These are phyloP conservation scores for Zapus hudsonius DNA, from an alignment of 2,113 vertebrate species.

Conservation along the genomic window DNA sequence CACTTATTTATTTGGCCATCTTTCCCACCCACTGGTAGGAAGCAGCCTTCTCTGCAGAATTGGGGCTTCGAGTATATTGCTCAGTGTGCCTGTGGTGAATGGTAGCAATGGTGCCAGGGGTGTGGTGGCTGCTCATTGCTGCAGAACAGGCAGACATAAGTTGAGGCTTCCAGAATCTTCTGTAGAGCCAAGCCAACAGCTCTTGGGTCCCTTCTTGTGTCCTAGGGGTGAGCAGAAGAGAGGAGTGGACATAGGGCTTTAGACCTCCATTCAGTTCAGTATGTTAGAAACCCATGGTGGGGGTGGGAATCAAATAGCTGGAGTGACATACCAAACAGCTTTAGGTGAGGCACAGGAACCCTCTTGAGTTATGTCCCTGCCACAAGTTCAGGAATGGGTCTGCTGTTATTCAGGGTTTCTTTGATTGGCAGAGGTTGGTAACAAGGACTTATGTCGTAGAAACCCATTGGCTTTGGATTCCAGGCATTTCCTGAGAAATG, in stretches of 20 bases:
- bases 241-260: not conserved
- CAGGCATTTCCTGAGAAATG: not conserved
- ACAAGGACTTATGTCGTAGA: not conserved
- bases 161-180: not conserved
- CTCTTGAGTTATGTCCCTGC: not conserved
- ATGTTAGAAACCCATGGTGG: not conserved
- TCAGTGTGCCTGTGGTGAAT: not conserved
- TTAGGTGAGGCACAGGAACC: not conserved
- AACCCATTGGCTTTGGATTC: not conserved
- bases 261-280: not conserved
- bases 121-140: not conserved
- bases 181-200: not conserved
- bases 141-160: not conserved
- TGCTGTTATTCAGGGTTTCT: not conserved
- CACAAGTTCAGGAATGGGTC: not conserved
- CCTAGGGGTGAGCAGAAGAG: not conserved
- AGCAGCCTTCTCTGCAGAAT: not conserved
- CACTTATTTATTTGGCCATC: not conserved
- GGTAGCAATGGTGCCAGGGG: not conserved
- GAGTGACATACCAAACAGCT: not conserved
- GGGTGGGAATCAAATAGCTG: not conserved
- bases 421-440: slow-evolving; percentile 7
- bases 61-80: not conserved
- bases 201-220: not conserved
- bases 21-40: not conserved